Evolutionary conservation across 2,797 vertebrate genomes (phyloP).

Genomic region (Clarias pachynema): DNA sequence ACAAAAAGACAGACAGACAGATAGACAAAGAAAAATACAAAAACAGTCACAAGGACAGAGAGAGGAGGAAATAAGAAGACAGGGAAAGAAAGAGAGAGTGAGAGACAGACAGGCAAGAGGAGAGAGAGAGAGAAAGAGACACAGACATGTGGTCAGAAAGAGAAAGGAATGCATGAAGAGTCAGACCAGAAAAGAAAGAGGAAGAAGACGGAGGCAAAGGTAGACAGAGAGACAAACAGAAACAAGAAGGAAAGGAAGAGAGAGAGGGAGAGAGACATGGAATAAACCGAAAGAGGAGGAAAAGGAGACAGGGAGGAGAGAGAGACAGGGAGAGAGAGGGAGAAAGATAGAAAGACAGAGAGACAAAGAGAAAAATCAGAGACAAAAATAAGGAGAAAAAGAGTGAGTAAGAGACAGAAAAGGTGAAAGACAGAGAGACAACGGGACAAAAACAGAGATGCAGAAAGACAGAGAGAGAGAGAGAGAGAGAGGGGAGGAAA

Average conservation of each 20-base stretch:
- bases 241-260: background rate
- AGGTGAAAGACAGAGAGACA: conserved; percentile 23
- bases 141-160: background rate
- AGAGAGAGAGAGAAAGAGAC: background rate
- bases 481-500: background rate
- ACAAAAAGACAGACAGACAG: conserved; percentile 22
- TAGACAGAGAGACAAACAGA: background rate
- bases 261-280: background rate
- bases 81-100: background rate
- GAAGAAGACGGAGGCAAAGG: conserved; percentile 18
- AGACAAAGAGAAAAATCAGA: background rate
- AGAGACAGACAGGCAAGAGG: background rate
- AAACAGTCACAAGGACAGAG: background rate
- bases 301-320: background rate
- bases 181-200: background rate
- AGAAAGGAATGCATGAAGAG: background rate
- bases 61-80: background rate
- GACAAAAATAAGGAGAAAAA: background rate
- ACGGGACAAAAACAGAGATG: too few species aligned
- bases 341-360: background rate
- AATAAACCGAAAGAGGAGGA: background rate
- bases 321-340: background rate
- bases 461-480: background rate
- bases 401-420: background rate
- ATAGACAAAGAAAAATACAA: conserved; percentile 35